Percentiles rank a stretch among this genome's conserved stretches.
Conservation (phyloP, 1,140 invertebrate genomes). For the Sitobion miscanthi region DNA sequence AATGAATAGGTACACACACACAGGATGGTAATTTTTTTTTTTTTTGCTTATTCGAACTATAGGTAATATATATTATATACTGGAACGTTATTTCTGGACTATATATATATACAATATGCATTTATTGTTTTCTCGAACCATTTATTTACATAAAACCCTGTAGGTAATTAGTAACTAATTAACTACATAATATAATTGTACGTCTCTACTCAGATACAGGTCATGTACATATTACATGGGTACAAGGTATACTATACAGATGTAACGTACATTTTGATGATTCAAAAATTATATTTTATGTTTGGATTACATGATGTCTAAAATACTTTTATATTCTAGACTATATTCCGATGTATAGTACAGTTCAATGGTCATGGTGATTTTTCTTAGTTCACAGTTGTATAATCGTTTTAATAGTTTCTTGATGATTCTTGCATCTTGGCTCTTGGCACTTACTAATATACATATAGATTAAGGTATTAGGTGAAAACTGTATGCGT, state of each 20-base stretch:
- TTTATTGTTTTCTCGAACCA: background rate
- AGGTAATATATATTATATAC: background rate
- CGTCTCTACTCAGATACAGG: background rate
- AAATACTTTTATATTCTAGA: background rate
- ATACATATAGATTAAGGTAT: background rate
- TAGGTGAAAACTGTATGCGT: background rate
- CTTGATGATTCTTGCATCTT: background rate
- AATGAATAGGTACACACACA: background rate
- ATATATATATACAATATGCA: background rate
- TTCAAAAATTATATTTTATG: background rate
- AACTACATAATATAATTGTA: background rate
- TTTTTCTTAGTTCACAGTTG: background rate
- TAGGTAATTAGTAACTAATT: background rate
- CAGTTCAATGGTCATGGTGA: background rate
- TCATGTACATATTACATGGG: no score
- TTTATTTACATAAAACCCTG: background rate
- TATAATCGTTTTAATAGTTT: background rate
- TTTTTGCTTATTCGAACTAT: background rate
- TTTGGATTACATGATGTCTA: background rate
- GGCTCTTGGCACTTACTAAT: background rate
- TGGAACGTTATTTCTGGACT: background rate
- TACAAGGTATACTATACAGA: background rate
- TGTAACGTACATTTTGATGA: background rate
- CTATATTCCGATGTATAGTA: background rate
- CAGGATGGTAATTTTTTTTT: conserved; percentile 11